Evolutionary conservation across 2,797 vertebrate genomes (phyloP), one percentile per base, ranked within the genome.

Genomic region (Alauda arvensis): DNA sequence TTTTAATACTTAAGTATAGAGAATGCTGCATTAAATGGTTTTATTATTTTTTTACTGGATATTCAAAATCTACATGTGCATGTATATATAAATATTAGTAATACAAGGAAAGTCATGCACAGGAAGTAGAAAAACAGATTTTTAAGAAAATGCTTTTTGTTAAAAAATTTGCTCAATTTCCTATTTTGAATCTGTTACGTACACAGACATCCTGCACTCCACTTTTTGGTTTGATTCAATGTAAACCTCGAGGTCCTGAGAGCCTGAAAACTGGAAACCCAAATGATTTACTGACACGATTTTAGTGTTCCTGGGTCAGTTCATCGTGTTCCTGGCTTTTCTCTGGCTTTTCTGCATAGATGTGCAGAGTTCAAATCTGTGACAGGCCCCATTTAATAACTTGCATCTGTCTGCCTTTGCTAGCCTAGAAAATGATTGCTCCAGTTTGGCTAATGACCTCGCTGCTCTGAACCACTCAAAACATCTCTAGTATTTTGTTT

Each of bases 261-360:
- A 68, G 84, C 40, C 82, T 93, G 77, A 70, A 90, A 90, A 91
- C 62, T 81, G 80, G 77, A 88, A 88, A 85, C 14, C 11, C 24
- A 78, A 92, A 53, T 88, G 83, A 90, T 84, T 88, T 90, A 87
- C 67, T 93, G 87, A 78, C 55, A 71, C 26, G 11, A 62, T 67
- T 91, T 93, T 59, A 72, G 45, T 74, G 67, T 77, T 92, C 68
- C 51, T 34, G 68, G 85, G 88, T 91, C 88, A 94, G 93, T 90
- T 95, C 86, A 68, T 78, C 10, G 24, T 90, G 91, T 96, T 93
- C 94, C 92, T 95, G 95, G 89, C 81, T 94, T 92, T 93, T 81
- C 61, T 93, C 63, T 75, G 77, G 17, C 48, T 91, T 88, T 85
- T 63, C 51, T 90, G 42, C 1, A 2, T 77, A 55, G 69, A 93